phyloP scores from a whole-genome alignment of 2,113 vertebrate species.

The Microtus pennsylvanicus region DNA sequence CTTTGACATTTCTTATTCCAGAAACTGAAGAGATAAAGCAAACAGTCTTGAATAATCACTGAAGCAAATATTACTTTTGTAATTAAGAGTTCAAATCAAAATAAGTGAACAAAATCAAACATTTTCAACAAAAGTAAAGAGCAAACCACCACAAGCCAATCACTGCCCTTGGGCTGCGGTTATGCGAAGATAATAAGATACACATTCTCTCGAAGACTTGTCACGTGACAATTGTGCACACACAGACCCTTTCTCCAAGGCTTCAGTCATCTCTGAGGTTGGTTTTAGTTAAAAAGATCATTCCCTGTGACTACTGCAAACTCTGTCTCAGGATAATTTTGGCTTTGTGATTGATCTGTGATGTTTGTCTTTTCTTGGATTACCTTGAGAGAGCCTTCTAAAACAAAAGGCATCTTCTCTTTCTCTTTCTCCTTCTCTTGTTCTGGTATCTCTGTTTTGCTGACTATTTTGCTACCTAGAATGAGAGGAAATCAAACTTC shows the following conservation, averaged over 20 bases:
- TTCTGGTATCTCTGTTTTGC: slow-evolving; percentile 54
- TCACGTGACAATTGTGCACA: background rate
- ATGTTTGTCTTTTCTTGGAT: slow-evolving; percentile 48
- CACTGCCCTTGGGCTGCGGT: background rate
- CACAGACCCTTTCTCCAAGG: background rate
- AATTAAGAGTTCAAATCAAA: slow-evolving; percentile 18
- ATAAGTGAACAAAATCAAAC: background rate
- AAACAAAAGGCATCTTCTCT: slow-evolving; percentile 80
- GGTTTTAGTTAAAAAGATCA: background rate
- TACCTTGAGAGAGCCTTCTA: slow-evolving; percentile 90
- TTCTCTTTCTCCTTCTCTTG: slow-evolving; percentile 74
- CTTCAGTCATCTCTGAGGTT: background rate
- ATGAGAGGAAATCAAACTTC: slow-evolving; percentile 40
- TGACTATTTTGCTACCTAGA: slow-evolving; percentile 61
- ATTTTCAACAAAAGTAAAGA: background rate
- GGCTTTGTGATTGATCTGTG: background rate
- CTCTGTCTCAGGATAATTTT: background rate
- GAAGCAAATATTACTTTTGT: background rate
- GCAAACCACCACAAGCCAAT: background rate
- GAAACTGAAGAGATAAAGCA: background rate
- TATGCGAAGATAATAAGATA: background rate
- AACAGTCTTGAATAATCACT: background rate
- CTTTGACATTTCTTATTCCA: slow-evolving; percentile 14
- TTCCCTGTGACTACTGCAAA: background rate
- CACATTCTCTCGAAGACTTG: background rate